A percentile compares a stretch with the other conserved stretches of the same genome.
These are phyloP conservation scores for Ceratina japonica DNA, from an alignment of 1,140 invertebrate species.

Conservation along the genomic window DNA sequence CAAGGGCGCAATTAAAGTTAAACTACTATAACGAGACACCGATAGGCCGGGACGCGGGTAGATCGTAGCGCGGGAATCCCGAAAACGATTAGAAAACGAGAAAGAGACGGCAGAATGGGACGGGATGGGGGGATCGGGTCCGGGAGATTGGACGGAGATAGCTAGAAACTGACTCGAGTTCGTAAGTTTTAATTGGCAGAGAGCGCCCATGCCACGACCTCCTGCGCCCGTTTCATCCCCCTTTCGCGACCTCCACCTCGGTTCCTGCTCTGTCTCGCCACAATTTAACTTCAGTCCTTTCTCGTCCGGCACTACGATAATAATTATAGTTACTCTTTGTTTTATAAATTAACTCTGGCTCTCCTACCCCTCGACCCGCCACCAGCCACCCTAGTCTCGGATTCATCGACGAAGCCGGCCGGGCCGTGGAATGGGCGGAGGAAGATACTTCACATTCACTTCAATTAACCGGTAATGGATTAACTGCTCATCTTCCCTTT, in stretches of 20 bases:
- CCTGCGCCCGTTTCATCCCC: constrained; percentile 31
- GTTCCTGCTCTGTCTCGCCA: constrained; percentile 6
- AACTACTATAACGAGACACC: constrained; percentile 61
- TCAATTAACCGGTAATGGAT: constrained; percentile 72
- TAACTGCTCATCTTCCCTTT: constrained; percentile 67
- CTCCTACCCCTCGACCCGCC: constrained; percentile 10
- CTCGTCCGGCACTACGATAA: constrained; percentile 48
- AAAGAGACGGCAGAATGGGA: constrained; percentile 22
- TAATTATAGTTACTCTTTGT: constrained; percentile 70
- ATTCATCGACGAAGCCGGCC: constrained; percentile 24
- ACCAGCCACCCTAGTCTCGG: constrained; percentile 13
- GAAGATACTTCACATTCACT: constrained; percentile 63
- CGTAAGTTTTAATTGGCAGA: constrained; percentile 70
- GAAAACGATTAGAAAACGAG: constrained; percentile 47
- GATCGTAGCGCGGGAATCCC: constrained; percentile 23
- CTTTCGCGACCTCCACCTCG: neutral
- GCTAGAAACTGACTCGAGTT: constrained; percentile 57
- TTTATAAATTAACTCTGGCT: constrained; percentile 67
- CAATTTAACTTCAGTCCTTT: constrained; percentile 27
- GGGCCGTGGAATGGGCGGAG: neutral
- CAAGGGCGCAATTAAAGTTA: constrained; percentile 58
- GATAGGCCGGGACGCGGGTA: constrained; percentile 47
- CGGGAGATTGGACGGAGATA: constrained; percentile 40
- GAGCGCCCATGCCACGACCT: constrained; percentile 36
- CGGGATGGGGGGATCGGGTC: neutral